Evolutionary conservation across 2,888 invertebrate genomes (phyloP), one percentile per base, ranked within the genome.

Genomic region (Caenorhabditis afra): DNA sequence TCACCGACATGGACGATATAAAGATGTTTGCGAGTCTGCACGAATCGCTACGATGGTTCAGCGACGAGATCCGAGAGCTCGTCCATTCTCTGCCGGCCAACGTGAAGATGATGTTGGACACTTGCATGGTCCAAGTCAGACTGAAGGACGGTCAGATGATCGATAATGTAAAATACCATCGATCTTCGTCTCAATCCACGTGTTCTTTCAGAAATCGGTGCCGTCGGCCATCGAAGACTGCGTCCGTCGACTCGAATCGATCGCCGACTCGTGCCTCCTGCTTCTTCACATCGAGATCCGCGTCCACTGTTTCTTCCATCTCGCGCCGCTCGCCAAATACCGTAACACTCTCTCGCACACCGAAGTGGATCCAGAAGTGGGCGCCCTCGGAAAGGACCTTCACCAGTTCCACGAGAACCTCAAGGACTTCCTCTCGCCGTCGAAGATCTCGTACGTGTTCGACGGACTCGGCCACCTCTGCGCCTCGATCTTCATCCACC

Each of bases 251-350:
- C 76, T 90, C 35, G 90, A 95, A 90, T 95, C 96, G 87, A 93
- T 96, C 67, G 94, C 96, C 0, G 95, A 96, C 90, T 96, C 95
- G 65, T 96, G 96, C 89, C 93, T 97, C 76, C 92, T 98, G 49
- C 94, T 97, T 76, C 92, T 97, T 65, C 97, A 97, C 92, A 92
- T 97, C 85, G 97, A 98, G 93, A 95, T 95, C 86, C 87, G 86
- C 5, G 96, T 97, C 50, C 96, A 96, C 91, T 97, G 97, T 91
- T 97, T 97, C 92, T 95, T 95, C 92, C 96, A 96, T 92, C 92
- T 97, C 83, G 93, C 93, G 73, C 93, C 94, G 3, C 91, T 93
- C 47, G 92, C 92, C 22, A 90, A 91, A 79, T 91, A 91, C 84
- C 90, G 90, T 62, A 76, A 77, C 22, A 57, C 66, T 7, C 78